Conservation (phyloP, 2,797 vertebrate species). For the Sebastes flavidus region DNA sequence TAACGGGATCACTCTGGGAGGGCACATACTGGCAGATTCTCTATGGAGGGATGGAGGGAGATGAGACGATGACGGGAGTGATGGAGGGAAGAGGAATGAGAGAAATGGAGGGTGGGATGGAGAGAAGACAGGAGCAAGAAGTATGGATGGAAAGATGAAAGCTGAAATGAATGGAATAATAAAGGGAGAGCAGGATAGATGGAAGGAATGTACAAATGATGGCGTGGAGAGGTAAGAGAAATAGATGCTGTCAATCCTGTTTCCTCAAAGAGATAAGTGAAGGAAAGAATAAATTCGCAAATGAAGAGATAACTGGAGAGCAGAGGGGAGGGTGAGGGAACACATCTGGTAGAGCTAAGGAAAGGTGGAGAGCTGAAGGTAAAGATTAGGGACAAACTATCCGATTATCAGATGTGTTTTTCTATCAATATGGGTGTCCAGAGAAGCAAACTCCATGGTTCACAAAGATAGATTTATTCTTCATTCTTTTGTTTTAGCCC, state of each 20-base stretch:
- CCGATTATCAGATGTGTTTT: background rate
- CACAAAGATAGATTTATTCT: background rate
- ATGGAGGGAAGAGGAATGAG: conserved; percentile 12
- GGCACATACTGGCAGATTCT: conserved; percentile 48
- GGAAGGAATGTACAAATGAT: background rate
- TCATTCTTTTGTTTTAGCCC: background rate
- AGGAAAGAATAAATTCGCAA: background rate
- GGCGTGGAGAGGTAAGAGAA: background rate
- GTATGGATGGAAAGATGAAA: conserved; percentile 2
- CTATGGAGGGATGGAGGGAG: conserved; percentile 46
- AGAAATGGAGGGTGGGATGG: conserved; percentile 18
- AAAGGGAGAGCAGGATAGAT: background rate
- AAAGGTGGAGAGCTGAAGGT: background rate
- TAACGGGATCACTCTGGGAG: conserved; percentile 78
- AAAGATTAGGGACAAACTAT: background rate
- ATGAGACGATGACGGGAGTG: conserved; percentile 41
- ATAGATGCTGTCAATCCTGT: conserved; percentile 3
- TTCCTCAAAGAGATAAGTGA: conserved; percentile 10
- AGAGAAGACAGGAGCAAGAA: conserved; percentile 3
- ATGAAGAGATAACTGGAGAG: background rate
- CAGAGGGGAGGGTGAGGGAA: background rate
- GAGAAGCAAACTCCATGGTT: background rate
- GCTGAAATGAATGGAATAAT: conserved; percentile 15
- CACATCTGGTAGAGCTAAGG: background rate
- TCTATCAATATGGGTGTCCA: background rate